Conservation (phyloP, 35 echinoderm and acorn worm genomes). For the Apostichopus californicus region DNA sequence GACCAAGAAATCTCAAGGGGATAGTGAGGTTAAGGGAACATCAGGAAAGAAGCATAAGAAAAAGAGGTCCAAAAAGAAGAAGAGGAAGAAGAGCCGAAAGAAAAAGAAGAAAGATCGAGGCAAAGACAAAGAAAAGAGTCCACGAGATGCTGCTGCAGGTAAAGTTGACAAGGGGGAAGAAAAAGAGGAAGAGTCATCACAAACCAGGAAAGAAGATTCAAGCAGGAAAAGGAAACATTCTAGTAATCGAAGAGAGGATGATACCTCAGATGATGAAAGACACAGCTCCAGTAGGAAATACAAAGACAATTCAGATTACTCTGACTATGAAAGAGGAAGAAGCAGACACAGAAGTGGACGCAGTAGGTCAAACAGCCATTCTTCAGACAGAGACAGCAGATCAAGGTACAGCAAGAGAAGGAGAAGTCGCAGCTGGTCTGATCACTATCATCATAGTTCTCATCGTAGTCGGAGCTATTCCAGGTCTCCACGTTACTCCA, state of each 20-base stretch:
- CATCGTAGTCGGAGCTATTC: constrained; percentile 56
- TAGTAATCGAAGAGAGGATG: constrained; percentile 50
- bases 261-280: constrained; percentile 69
- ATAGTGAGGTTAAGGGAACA: background rate
- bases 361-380: constrained; percentile 54
- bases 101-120: constrained; percentile 41
- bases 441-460: constrained; percentile 57
- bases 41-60: constrained; percentile 43
- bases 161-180: constrained; percentile 2
- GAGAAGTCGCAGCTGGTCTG: constrained; percentile 71
- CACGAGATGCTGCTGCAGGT: constrained; percentile 10
- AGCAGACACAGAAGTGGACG: constrained; percentile 58
- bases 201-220: constrained; percentile 52
- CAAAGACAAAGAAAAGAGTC: constrained; percentile 10
- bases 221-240: constrained; percentile 18
- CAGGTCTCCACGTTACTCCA: constrained; percentile 54
- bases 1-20: constrained; percentile 27
- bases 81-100: constrained; percentile 49
- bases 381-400: constrained; percentile 67
- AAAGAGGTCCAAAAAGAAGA: constrained; percentile 53
- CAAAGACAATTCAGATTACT: constrained; percentile 83
- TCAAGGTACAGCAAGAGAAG: constrained; percentile 65
- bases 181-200: constrained; percentile 54
- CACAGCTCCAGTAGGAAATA: constrained; percentile 65
- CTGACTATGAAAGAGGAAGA: constrained; percentile 72